Conservation (phyloP, 2,888 invertebrate genomes). For the Polyommatus iphigenia region DNA sequence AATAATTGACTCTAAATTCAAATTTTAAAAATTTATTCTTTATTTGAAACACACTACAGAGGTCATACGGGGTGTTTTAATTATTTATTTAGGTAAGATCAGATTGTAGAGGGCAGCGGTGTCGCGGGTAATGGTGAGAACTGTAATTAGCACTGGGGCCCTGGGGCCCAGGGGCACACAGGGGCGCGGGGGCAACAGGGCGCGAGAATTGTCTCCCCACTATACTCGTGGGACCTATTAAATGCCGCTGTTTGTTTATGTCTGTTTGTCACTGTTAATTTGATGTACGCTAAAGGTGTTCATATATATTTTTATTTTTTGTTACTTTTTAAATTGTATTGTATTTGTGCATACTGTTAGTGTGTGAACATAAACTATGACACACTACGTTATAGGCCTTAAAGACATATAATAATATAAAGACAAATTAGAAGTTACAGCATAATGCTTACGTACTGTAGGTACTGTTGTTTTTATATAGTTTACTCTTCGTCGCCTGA, state of each 20-base stretch:
- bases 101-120: constrained; percentile 34
- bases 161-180: too few species aligned
- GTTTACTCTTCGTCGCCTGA: too few species aligned
- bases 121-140: constrained; percentile 72
- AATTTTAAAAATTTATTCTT: neutral
- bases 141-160: constrained; percentile 73
- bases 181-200: constrained; percentile 69
- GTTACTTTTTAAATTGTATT: too few species aligned
- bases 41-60: neutral
- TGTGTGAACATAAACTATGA: too few species aligned
- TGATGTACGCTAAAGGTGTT: constrained; percentile 7
- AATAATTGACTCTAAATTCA: constrained; percentile 1
- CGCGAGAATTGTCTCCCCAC: constrained; percentile 69
- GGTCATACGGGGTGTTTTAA: neutral
- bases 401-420: too few species aligned
- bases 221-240: constrained; percentile 75
- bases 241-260: constrained; percentile 56
- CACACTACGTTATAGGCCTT: too few species aligned
- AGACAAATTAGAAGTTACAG: too few species aligned
- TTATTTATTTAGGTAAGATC: constrained; percentile 7
- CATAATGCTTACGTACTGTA: too few species aligned
- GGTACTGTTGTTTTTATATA: too few species aligned
- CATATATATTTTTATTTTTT: neutral
- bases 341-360: too few species aligned
- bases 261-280: constrained; percentile 36